phyloP scores from a whole-genome alignment of 2,888 invertebrate species.

The Pandemis corylana region DNA sequence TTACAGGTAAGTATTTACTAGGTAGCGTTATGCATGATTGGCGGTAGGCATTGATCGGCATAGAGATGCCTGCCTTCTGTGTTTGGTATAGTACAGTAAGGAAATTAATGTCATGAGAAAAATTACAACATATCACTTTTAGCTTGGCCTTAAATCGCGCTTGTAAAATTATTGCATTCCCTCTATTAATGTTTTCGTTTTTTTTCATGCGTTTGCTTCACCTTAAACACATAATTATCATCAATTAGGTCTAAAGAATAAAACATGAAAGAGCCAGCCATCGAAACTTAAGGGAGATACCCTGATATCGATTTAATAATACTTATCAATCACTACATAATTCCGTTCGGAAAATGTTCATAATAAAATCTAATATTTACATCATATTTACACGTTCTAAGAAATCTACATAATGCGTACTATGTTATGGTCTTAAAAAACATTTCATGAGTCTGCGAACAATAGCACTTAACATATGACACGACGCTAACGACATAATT shows the following conservation, averaged over 20 bases:
- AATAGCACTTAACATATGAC: conserved; percentile 22
- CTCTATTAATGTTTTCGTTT: too few species aligned
- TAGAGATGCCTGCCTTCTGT: too few species aligned
- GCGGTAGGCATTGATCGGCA: too few species aligned
- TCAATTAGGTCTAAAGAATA: conserved; percentile 44
- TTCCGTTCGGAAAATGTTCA: conserved; percentile 57
- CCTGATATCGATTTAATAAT: conserved; percentile 79
- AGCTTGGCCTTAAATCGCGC: too few species aligned
- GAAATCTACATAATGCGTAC: conserved; percentile 38
- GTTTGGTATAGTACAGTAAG: too few species aligned
- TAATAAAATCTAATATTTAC: conserved; percentile 70
- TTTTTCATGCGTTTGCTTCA: too few species aligned
- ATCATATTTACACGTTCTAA: conserved; percentile 51
- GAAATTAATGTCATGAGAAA: too few species aligned
- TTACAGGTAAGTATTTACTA: too few species aligned
- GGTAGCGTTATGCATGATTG: too few species aligned
- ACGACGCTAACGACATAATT: conserved; percentile 2
- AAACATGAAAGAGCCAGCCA: conserved; percentile 61
- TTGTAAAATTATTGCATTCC: too few species aligned
- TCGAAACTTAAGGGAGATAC: conserved; percentile 72
- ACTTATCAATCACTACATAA: conserved; percentile 67
- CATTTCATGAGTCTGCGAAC: conserved; percentile 33
- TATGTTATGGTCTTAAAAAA: conserved; percentile 24
- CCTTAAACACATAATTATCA: not conserved
- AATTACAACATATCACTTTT: too few species aligned